Evolutionary conservation across 2,888 invertebrate species (phyloP).

Genomic region (Gortyna flavago): DNA sequence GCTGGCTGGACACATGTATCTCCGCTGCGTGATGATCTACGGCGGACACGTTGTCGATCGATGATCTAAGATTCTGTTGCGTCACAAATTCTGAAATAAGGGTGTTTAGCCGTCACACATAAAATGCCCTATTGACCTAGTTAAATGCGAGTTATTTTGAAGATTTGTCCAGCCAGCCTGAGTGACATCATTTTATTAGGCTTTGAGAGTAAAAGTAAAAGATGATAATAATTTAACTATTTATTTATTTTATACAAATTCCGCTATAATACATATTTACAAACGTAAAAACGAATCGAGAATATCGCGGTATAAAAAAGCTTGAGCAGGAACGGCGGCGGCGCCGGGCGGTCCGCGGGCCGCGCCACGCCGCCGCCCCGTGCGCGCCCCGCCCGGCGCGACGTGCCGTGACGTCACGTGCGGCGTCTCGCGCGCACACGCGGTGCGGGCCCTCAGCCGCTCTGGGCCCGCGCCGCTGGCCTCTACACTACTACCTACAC

Average conservation of each 20-base stretch:
- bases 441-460: conserved; percentile 37
- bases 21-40: too few species aligned
- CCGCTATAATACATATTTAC: conserved; percentile 90
- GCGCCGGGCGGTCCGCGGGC: conserved; percentile 72
- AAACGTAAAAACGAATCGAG: conserved; percentile 88
- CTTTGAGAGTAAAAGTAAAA: conserved; percentile 63
- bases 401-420: conserved; percentile 35
- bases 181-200: background rate
- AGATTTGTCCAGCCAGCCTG: too few species aligned
- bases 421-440: conserved; percentile 36
- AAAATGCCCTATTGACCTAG: too few species aligned
- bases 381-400: conserved; percentile 52
- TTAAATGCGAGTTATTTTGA: too few species aligned
- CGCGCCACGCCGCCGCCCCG: conserved; percentile 66
- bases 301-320: conserved; percentile 87
- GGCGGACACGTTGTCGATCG: too few species aligned
- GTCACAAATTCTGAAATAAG: too few species aligned
- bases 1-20: too few species aligned
- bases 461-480: conserved; percentile 42
- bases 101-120: too few species aligned
- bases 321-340: conserved; percentile 82
- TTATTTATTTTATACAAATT: conserved; percentile 88
- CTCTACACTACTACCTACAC: conserved; percentile 73
- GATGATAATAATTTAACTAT: conserved; percentile 82
- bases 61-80: too few species aligned